A percentile compares a stretch with the other conserved stretches of the same genome.
Evolutionary conservation across 2,888 invertebrate species (phyloP).

Genomic region (Patella ulyssiponensis): DNA sequence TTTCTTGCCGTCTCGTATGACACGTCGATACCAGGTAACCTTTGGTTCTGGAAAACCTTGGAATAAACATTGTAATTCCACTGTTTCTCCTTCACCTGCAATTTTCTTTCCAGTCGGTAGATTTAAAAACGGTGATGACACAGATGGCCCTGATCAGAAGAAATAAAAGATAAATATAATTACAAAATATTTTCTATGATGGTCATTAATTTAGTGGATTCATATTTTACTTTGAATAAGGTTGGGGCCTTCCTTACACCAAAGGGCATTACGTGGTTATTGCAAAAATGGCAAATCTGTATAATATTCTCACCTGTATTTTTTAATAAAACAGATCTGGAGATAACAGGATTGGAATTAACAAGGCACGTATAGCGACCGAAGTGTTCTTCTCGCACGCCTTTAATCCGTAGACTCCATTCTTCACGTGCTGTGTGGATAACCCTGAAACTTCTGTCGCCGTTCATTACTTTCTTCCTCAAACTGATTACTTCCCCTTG

Average conservation of each 20-base stretch:
- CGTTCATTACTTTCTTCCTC: conserved; percentile 31
- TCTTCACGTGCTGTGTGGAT: conserved; percentile 36
- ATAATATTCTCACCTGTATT: conserved; percentile 28
- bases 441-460: conserved; percentile 39
- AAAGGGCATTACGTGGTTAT: too few relatives aligned
- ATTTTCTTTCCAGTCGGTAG: conserved; percentile 21
- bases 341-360: conserved; percentile 46
- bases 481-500: conserved; percentile 32
- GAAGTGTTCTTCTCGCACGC: conserved; percentile 37
- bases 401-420: conserved; percentile 47
- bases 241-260: too few relatives aligned
- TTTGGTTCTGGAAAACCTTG: conserved; percentile 43
- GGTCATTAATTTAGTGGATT: too few relatives aligned
- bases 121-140: conserved; percentile 35
- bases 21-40: conserved; percentile 41
- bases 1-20: conserved; percentile 18
- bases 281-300: too few relatives aligned
- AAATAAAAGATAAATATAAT: too few relatives aligned
- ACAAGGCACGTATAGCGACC: conserved; percentile 50
- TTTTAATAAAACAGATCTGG: conserved; percentile 40
- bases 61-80: conserved; percentile 45
- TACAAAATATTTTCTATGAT: too few relatives aligned
- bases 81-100: conserved; percentile 36
- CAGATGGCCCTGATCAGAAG: background rate
- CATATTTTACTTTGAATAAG: too few relatives aligned